phyloP scores from a whole-genome alignment of 1,140 invertebrate genomes.

The Chlorops oryzae region DNA sequence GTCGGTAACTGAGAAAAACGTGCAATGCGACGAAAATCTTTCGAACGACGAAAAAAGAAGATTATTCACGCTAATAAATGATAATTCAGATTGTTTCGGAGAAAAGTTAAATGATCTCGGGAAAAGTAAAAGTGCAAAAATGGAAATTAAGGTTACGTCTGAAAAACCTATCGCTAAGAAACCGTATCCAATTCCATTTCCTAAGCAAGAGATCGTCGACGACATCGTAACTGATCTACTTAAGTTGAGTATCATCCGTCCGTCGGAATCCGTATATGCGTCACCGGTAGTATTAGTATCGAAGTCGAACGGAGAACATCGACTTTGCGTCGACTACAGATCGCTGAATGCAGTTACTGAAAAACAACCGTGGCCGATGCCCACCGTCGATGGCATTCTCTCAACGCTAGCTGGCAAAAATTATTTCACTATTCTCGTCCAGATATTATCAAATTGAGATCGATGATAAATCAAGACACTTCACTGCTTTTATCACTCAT shows the following conservation, averaged over 20 bases:
- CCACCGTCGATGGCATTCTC: conserved; percentile 44
- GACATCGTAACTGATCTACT: background rate
- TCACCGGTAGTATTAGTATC: conserved; percentile 17
- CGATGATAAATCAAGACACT: conserved; percentile 32
- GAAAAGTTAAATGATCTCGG: background rate
- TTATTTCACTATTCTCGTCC: conserved; percentile 46
- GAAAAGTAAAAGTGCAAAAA: conserved; percentile 1
- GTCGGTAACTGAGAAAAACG: too few species aligned
- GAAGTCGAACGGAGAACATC: conserved; percentile 14
- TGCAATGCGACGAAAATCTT: too few species aligned
- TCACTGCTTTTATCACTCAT: conserved; percentile 49
- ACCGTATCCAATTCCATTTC: conserved; percentile 2
- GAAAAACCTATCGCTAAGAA: too few species aligned
- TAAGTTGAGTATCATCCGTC: background rate
- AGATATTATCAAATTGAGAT: conserved; percentile 53
- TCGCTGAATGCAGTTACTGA: conserved; percentile 27
- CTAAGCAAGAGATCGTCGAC: background rate
- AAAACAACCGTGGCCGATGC: conserved; percentile 46
- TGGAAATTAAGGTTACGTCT: conserved; percentile 1
- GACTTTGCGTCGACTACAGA: conserved; percentile 28
- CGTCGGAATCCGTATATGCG: conserved; percentile 14
- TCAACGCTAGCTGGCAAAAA: conserved; percentile 28
- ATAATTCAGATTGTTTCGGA: too few species aligned
- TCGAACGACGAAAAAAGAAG: too few species aligned
- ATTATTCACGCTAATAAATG: too few species aligned